Percentiles rank a stretch among this genome's conserved stretches.
Conservation (phyloP, 2,888 invertebrate species). For the Pristionchus japonicus region DNA sequence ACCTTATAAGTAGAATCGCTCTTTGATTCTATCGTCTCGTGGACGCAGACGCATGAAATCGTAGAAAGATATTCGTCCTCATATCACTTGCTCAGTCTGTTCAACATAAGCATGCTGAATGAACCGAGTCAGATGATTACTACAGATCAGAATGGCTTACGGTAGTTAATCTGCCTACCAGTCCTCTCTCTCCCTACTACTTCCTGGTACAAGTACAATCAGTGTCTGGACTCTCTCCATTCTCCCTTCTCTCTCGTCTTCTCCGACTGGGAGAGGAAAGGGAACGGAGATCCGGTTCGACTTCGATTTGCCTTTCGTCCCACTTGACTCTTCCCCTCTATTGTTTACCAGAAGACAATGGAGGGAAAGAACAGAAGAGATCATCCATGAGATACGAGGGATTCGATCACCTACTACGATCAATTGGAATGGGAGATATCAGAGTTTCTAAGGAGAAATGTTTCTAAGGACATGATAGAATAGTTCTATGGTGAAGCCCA, state of each 20-base stretch:
- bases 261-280: background rate
- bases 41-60: too few species aligned
- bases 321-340: background rate
- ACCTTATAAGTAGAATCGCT: too few species aligned
- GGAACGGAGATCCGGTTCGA: slow-evolving; percentile 32
- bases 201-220: slow-evolving; percentile 17
- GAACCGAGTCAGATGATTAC: too few species aligned
- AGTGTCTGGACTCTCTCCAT: slow-evolving; percentile 11
- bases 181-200: background rate
- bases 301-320: background rate
- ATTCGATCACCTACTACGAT: background rate
- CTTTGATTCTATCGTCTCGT: too few species aligned
- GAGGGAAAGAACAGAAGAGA: background rate
- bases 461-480: too few species aligned
- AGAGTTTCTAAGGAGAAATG: background rate
- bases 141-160: too few species aligned
- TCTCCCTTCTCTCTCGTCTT: background rate
- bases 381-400: background rate
- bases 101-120: too few species aligned
- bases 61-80: too few species aligned
- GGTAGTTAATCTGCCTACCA: background rate
- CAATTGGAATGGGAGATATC: background rate
- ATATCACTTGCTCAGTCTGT: too few species aligned
- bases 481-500: too few species aligned
- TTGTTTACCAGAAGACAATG: slow-evolving; percentile 40